Evolutionary conservation across 2,113 vertebrate species (phyloP).

Genomic region (Sisor rabdophorus): DNA sequence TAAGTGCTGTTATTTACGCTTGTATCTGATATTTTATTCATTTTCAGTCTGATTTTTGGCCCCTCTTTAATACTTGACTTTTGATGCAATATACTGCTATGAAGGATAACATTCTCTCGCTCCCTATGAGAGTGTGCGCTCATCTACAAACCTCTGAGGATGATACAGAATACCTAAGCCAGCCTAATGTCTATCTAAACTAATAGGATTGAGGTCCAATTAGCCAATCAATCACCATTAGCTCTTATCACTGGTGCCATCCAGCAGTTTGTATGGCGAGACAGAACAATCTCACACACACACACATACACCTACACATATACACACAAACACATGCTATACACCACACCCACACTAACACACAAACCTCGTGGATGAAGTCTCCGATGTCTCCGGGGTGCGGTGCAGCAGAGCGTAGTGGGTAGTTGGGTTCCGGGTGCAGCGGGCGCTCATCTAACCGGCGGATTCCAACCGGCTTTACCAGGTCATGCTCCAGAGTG

Average conservation of each 20-base stretch:
- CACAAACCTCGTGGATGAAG: slow-evolving; percentile 94
- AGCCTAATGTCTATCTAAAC: slow-evolving; percentile 44
- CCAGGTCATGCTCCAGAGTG: slow-evolving; percentile 86
- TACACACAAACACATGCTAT: not conserved
- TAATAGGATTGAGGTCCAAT: slow-evolving; percentile 42
- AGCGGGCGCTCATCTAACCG: slow-evolving; percentile 91
- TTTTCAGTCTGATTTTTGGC: slow-evolving; percentile 50
- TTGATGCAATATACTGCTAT: slow-evolving; percentile 34
- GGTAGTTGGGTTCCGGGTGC: slow-evolving; percentile 92
- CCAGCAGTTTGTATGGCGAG: slow-evolving; percentile 42
- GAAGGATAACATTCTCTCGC: not conserved
- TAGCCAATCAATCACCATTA: slow-evolving; percentile 53
- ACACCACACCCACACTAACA: not conserved
- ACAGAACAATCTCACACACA: slow-evolving; percentile 1
- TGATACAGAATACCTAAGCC: slow-evolving; percentile 38
- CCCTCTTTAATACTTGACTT: slow-evolving; percentile 46
- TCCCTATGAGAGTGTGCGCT: not conserved
- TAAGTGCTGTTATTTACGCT: slow-evolving; percentile 35
- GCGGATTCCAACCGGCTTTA: slow-evolving; percentile 90
- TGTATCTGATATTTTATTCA: slow-evolving; percentile 52
- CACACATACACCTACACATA: not conserved
- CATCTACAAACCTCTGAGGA: slow-evolving; percentile 17
- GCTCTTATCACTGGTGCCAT: slow-evolving; percentile 48
- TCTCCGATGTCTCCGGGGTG: slow-evolving; percentile 97
- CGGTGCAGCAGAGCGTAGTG: slow-evolving; percentile 87